Base-by-base conservation (phyloP, 2,888 invertebrate species). In the Harpalus rufipes region DNA sequence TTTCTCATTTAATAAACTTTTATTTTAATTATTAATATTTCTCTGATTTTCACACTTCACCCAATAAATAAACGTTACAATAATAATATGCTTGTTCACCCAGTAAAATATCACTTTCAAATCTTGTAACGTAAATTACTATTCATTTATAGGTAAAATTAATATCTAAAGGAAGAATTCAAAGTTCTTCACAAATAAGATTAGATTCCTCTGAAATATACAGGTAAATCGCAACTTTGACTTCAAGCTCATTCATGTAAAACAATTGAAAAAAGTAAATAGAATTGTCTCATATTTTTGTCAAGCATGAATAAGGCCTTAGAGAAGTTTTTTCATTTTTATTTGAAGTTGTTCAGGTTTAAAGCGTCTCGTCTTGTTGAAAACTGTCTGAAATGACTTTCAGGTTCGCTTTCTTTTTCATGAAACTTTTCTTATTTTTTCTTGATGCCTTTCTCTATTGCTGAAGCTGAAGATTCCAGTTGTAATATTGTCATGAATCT, bases 261-360 rank as follows among this genome's bases (percentile, higher is more conserved):
- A 72, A 72, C 82, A 82, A 58, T 82, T 82, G 72, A 39, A 82
- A 72, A 82, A 82, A 72, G 68, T 72, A 82, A 82, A 82, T 59
- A 82, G 61, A 72, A 82, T 82, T 82, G 72, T 82, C 39, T 72
- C 58, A 58, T 39, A 82, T 81, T 65, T 81, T 65, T 65, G 51
- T 12, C 7, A 81, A 81, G 81, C 65, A 65, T 58, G 56, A 74
- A 81, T 14, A 51, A 61, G 39, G 63, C 80, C 58, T 25, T 14
- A 18, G 58, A 82, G 58, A 82, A 82, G 82, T 82, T 82, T 82
- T 82, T 82, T 39, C 82, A 82, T 82, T 72, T 82, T 74, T 82
- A 81, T 82, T 82, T 82, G 72, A 72, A 68, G 56, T 74, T 82
- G 39, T 82, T 56, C 56, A 72, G 82, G 14, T 82, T 82, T 72